phyloP scores from a whole-genome alignment of 1,140 invertebrate species.

The Condylostylus longicornis region DNA sequence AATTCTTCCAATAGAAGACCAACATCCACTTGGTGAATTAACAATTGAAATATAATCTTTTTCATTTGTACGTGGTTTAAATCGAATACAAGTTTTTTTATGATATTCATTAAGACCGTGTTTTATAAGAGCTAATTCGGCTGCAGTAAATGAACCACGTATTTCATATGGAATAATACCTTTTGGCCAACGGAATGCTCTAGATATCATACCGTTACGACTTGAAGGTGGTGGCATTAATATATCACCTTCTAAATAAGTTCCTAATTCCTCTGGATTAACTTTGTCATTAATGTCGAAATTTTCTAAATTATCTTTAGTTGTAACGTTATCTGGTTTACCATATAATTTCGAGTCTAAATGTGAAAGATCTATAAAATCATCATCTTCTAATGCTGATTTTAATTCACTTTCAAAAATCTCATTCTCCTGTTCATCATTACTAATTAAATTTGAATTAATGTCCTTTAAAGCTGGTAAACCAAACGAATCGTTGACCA shows the following conservation, averaged over 20 bases:
- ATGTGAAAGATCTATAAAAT: slow-evolving; percentile 35
- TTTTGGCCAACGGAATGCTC: slow-evolving; percentile 43
- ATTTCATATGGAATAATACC: slow-evolving; percentile 56
- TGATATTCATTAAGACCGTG: slow-evolving; percentile 52
- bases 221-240: slow-evolving; percentile 43
- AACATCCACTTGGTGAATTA: slow-evolving; percentile 55
- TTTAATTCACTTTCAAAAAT: no score
- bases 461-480: no score
- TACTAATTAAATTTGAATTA: no score
- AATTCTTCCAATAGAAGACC: slow-evolving; percentile 56
- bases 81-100: slow-evolving; percentile 53
- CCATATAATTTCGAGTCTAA: slow-evolving; percentile 36
- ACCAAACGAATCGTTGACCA: no score
- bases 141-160: slow-evolving; percentile 41
- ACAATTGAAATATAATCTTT: slow-evolving; percentile 52
- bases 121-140: slow-evolving; percentile 36
- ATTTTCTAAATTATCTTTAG: slow-evolving; percentile 42
- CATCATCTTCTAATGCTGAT: no score
- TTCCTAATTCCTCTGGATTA: slow-evolving; percentile 60
- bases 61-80: slow-evolving; percentile 43
- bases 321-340: slow-evolving; percentile 31
- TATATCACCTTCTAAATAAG: slow-evolving; percentile 54
- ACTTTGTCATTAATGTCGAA: slow-evolving; percentile 39
- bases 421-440: no score
- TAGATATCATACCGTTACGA: slow-evolving; percentile 38